A percentile compares a stretch with the other conserved stretches of the same genome.
Evolutionary conservation across 2,797 vertebrate genomes (phyloP).

Genomic region (Rhadinocentrus ornatus): DNA sequence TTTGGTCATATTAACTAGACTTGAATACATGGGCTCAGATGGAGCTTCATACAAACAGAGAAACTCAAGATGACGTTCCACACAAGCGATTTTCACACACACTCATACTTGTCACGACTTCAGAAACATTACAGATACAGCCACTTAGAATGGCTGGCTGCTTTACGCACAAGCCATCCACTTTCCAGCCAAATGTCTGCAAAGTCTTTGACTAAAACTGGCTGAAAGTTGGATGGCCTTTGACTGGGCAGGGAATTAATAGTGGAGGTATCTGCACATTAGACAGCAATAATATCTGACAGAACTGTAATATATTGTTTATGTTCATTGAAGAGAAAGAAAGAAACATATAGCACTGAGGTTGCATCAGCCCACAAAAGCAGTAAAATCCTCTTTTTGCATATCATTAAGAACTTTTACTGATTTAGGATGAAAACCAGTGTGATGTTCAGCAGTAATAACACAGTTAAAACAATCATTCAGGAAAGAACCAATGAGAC

Average conservation of each 20-base stretch:
- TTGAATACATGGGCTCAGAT: slow-evolving; percentile 37
- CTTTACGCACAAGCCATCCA: too few relatives aligned
- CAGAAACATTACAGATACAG: slow-evolving; percentile 21
- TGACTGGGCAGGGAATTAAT: too few relatives aligned
- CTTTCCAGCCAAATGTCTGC: too few relatives aligned
- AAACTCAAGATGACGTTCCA: slow-evolving; percentile 30
- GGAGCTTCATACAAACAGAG: slow-evolving; percentile 54
- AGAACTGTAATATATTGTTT: slow-evolving; percentile 10
- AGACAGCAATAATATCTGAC: slow-evolving; percentile 6
- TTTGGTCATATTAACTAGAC: slow-evolving; percentile 31
- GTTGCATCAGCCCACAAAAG: not conserved
- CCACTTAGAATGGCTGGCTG: too few relatives aligned
- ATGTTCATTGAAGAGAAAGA: slow-evolving; percentile 35
- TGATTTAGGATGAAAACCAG: not conserved
- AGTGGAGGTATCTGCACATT: too few relatives aligned
- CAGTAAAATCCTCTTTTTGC: slow-evolving; percentile 1
- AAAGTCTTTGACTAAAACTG: too few relatives aligned
- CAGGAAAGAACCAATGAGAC: slow-evolving; percentile 56
- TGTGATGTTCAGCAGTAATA: slow-evolving; percentile 5
- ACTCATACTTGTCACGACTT: slow-evolving; percentile 26
- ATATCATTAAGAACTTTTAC: not conserved
- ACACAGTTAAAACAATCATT: slow-evolving; percentile 29
- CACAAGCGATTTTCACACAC: slow-evolving; percentile 21
- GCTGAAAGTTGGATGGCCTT: too few relatives aligned
- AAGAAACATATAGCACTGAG: not conserved